These are phyloP conservation scores for Tipula vernalis DNA, from an alignment of 2,888 invertebrate genomes.

Conservation along the genomic window DNA sequence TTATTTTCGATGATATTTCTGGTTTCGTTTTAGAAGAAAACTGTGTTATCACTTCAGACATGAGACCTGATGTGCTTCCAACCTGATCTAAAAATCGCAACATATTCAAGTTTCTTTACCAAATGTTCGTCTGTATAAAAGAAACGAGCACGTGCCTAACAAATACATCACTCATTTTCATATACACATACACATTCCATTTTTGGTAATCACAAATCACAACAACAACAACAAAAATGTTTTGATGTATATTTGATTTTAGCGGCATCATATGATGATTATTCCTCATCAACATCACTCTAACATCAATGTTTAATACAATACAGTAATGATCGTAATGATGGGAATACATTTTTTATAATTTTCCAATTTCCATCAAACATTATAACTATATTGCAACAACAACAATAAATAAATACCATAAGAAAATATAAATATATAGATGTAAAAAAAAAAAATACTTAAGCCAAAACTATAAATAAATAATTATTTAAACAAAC, in stretches of 20 bases:
- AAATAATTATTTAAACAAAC: background rate
- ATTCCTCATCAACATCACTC: conserved; percentile 59
- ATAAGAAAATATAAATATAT: background rate
- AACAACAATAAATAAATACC: background rate
- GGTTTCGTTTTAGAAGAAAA: no score
- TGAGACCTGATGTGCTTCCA: no score
- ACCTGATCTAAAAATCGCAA: no score
- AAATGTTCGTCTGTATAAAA: no score
- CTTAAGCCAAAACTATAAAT: background rate
- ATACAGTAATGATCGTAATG: background rate
- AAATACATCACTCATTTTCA: background rate
- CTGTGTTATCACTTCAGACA: no score
- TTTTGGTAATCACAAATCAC: background rate
- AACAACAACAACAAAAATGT: conserved; percentile 8
- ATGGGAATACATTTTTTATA: background rate
- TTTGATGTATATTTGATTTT: conserved; percentile 18
- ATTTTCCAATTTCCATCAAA: background rate
- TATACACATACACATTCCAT: background rate
- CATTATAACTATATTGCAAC: background rate
- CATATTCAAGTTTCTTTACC: no score
- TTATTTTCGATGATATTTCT: no score
- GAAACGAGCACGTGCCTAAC: background rate
- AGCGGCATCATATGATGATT: conserved; percentile 54
- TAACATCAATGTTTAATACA: conserved; percentile 31
- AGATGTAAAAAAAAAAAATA: background rate